Base-by-base conservation (phyloP, 2,888 invertebrate genomes). In the Lasiommata megera region DNA sequence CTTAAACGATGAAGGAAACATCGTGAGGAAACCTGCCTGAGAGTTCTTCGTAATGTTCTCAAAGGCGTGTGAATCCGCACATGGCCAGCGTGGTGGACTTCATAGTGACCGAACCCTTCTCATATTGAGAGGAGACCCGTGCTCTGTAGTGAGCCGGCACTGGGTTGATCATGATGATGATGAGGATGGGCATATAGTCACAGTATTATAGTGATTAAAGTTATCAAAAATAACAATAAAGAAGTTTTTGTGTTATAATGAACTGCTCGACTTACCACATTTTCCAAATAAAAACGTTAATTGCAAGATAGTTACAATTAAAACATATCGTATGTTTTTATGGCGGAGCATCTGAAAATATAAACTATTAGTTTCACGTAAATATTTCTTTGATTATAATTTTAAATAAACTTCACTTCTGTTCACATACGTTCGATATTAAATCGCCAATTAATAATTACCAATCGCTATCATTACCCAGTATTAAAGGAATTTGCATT, bases 211-310 rank as follows among this genome's bases (percentile, higher is more conserved):
- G n/a, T n/a, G n/a, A n/a, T n/a, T n/a, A n/a, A n/a, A n/a, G n/a
- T n/a, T n/a, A n/a, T n/a, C n/a, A n/a, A n/a, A n/a, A n/a, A n/a
- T n/a, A n/a, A n/a, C n/a, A n/a, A n/a, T n/a, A n/a, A n/a, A n/a
- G n/a, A n/a, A n/a, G n/a, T n/a, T 23, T 23, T 40, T 18, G 18
- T 43, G 41, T 11, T 36, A 34, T 37, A 11, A 6, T 14, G 9
- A n/a, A 41, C 11, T 48, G 18, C 34, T 7, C 11, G 5, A 70
- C 74, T 68, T 67, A 76, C 76, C 74, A 54, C 69, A 65, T 28
- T 60, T 63, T 16, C 61, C 70, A 40, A 53, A 40, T 28, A 36
- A n/a, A 46, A 58, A 52, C 8, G 48, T 18, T 18, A 48, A 51
- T 8, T 36, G 43, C 14, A 37, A 50, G 8, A 44, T 36, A 17